These are phyloP conservation scores for Styela plicata DNA, from an alignment of 23 tunicate genomes.

Conservation along the genomic window DNA sequence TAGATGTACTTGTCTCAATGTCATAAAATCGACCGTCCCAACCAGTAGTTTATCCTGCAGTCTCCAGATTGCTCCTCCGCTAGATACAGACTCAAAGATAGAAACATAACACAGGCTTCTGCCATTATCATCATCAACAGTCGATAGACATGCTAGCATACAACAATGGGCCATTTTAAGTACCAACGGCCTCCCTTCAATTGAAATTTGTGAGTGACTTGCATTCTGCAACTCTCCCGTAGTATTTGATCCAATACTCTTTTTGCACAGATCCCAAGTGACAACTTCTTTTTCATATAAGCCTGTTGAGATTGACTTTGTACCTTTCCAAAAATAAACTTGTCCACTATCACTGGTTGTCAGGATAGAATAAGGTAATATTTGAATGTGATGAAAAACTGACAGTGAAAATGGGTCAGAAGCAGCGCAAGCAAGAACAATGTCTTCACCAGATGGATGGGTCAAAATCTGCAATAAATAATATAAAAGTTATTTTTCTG, in stretches of 20 bases:
- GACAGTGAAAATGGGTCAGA: conserved; percentile 12
- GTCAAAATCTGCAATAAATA: not conserved
- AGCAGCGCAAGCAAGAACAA: conserved; percentile 7
- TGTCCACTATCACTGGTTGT: conserved; percentile 46
- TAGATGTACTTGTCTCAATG: conserved; percentile 35
- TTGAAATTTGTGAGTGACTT: conserved; percentile 9
- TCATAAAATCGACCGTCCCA: not conserved
- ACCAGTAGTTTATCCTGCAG: conserved; percentile 49
- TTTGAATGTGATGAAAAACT: conserved; percentile 6
- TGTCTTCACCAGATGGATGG: not conserved
- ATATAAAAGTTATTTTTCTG: too few relatives aligned
- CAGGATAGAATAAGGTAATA: conserved; percentile 38
- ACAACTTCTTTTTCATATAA: not conserved
- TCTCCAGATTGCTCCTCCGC: conserved; percentile 77
- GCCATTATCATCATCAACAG: conserved; percentile 2
- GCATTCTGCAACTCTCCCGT: not conserved
- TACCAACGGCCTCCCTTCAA: conserved; percentile 49
- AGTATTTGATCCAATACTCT: not conserved
- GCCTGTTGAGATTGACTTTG: not conserved
- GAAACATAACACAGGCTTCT: conserved; percentile 33
- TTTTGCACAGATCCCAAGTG: not conserved
- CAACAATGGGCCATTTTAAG: conserved; percentile 76
- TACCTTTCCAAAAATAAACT: conserved; percentile 53
- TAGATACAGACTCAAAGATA: conserved; percentile 79
- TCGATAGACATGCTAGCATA: conserved; percentile 59